Base-by-base conservation (phyloP, 2,888 invertebrate genomes). In the Drosophila siamana region DNA sequence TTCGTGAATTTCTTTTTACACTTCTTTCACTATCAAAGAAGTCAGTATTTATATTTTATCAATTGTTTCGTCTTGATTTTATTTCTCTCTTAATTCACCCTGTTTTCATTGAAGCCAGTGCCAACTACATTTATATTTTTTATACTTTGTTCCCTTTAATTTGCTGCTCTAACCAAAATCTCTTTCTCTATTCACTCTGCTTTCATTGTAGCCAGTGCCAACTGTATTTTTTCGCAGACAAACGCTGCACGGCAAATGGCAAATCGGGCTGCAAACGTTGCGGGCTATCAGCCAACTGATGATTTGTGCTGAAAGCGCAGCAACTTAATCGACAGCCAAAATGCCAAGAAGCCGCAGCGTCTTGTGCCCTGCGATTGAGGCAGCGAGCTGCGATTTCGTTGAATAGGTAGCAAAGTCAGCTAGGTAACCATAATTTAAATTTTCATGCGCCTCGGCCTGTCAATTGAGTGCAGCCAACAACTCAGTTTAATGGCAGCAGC, bases 401-500 rank as follows among this genome's bases (percentile, higher is more conserved):
- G 43, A 66, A 61, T 55, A 66, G 61, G 66, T 60, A 64, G 60
- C 64, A 60, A 6, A 26, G 26, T 6, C 2, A 13, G 13, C 36
- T 13, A 38, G 15, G 15, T 6, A 44, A 70, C 86, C 70, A 88
- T 88, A 84, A 88, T 83, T 84, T 88, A 77, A 78, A 86, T 86
- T 88, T 83, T 43, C 75, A 78, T 74, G 85, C 70, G 69, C 81
- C 64, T 65, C 47, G 57, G 57, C 63, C 84, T 87, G 85, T 81
- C 89, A 88, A 83, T 86, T 74, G 69, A 61, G 85, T 73, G 87
- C 81, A 77, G 78, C 55, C 71, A 80, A 85, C 87, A 86, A 81
- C 85, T 85, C 82, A 81, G 85, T 87, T 84, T 74, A 79, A 80
- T 78, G 78, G 86, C 88, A 74, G 13, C 13, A 38, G 36, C 13